Evolutionary conservation across 1,140 invertebrate genomes (phyloP).

Genomic region (Matsumurasca onukii): DNA sequence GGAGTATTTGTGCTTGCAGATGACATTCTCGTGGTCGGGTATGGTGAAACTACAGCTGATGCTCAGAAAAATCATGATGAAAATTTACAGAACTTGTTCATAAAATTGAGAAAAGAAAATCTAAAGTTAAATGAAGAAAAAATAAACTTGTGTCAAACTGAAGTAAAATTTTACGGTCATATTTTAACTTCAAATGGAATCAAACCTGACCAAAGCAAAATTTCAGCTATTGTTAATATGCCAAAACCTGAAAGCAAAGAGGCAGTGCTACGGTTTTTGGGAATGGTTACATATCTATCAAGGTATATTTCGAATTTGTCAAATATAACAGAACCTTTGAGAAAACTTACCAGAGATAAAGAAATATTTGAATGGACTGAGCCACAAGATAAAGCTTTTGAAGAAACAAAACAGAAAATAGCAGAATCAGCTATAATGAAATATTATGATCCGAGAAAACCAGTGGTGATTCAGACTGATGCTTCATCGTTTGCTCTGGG

Average conservation of each 20-base stretch:
- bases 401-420: background rate
- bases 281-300: background rate
- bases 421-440: background rate
- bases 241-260: background rate
- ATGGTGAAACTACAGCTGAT: background rate
- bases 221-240: background rate
- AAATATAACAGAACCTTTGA: background rate
- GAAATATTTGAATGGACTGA: background rate
- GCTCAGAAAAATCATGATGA: background rate
- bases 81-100: background rate
- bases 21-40: background rate
- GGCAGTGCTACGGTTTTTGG: background rate
- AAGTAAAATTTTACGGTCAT: background rate
- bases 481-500: too few relatives aligned
- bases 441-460: too few relatives aligned
- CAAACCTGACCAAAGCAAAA: background rate
- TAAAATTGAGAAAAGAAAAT: background rate
- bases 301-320: background rate
- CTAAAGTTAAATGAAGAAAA: background rate
- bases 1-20: background rate
- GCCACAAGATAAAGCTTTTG: too few relatives aligned
- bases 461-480: too few relatives aligned
- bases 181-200: background rate
- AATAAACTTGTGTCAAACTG: background rate
- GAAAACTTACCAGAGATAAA: too few relatives aligned